A percentile compares a stretch with the other conserved stretches of the same genome.
Conservation (phyloP, 2,888 invertebrate species). For the Odontothrips loti region DNA sequence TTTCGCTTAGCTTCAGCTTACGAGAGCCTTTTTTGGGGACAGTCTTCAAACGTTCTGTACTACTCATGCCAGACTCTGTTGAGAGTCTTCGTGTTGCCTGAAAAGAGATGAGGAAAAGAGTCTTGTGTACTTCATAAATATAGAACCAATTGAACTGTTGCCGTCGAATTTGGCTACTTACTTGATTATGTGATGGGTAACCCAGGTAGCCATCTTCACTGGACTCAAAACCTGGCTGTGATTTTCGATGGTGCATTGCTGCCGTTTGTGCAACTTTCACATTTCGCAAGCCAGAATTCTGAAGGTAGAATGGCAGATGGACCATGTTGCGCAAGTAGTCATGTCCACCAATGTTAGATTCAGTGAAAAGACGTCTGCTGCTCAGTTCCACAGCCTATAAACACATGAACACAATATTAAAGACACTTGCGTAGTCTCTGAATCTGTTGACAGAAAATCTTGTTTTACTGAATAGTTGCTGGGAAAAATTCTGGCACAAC, state of each 20-base stretch:
- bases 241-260: conserved; percentile 53
- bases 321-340: conserved; percentile 93
- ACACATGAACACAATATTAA: background rate
- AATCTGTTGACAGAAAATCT: background rate
- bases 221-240: background rate
- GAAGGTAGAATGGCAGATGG: conserved; percentile 95
- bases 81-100: conserved; percentile 72
- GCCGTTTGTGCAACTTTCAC: conserved; percentile 83
- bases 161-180: background rate
- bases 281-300: conserved; percentile 89
- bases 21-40: conserved; percentile 58
- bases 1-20: conserved; percentile 77
- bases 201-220: conserved; percentile 4
- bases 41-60: conserved; percentile 65
- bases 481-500: background rate
- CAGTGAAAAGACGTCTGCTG: conserved; percentile 79
- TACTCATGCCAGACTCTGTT: conserved; percentile 77
- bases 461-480: background rate
- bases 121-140: too few relatives aligned
- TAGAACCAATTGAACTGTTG: background rate
- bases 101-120: conserved; percentile 34
- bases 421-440: conserved; percentile 11
- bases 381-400: conserved; percentile 81
- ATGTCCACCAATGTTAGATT: conserved; percentile 91
- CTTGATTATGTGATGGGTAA: background rate